Conservation (phyloP, 2,797 vertebrate genomes). For the Lateolabrax maculatus region DNA sequence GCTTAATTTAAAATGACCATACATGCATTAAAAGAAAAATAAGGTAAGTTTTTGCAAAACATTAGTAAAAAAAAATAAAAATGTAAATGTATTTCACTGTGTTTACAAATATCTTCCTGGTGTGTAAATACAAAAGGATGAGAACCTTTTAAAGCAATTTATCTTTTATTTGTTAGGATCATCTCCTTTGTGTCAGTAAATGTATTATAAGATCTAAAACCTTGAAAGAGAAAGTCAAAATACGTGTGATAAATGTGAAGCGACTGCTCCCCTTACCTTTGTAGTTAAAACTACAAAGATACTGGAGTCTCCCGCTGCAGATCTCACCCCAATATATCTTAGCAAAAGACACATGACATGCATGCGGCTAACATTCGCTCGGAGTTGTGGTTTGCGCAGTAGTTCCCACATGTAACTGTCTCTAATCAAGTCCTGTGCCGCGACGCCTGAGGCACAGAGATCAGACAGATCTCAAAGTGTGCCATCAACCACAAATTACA, state of each 20-base stretch:
- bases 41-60: constrained; percentile 2
- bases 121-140: neutral
- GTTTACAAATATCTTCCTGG: neutral
- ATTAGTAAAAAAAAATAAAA: neutral
- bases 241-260: constrained; percentile 19
- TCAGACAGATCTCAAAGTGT: constrained; percentile 90
- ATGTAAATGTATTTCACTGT: neutral
- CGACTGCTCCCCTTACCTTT: constrained; percentile 43
- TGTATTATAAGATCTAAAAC: constrained; percentile 44
- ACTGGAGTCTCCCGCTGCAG: constrained; percentile 28
- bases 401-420: constrained; percentile 88
- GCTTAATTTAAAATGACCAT: neutral
- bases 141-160: constrained; percentile 2
- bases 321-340: constrained; percentile 67
- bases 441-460: constrained; percentile 85
- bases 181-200: constrained; percentile 38
- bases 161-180: constrained; percentile 27
- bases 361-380: constrained; percentile 76
- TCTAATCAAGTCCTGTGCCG: constrained; percentile 87
- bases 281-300: constrained; percentile 67
- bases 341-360: constrained; percentile 74
- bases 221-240: constrained; percentile 56
- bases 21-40: neutral
- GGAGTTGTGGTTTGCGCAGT: constrained; percentile 85
- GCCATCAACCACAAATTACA: constrained; percentile 92